These are phyloP conservation scores for Corythaeola cristata DNA, from an alignment of 2,113 vertebrate genomes.

Conservation along the genomic window DNA sequence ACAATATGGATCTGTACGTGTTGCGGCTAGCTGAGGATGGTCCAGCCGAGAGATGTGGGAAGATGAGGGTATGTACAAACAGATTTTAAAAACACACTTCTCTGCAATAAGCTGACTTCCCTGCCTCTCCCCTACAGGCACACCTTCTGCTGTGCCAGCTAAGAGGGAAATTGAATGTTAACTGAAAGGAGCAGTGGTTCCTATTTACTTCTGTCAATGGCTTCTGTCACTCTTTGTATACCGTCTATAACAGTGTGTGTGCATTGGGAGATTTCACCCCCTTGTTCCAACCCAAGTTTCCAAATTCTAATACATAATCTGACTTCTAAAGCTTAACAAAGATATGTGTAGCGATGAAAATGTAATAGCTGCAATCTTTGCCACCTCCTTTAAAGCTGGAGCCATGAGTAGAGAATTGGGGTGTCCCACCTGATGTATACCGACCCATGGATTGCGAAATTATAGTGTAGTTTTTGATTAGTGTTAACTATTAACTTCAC, in stretches of 20 bases:
- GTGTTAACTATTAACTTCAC: neutral
- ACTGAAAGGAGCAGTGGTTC: neutral
- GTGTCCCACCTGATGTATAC: neutral
- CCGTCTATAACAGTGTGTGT: neutral
- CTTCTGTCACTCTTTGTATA: neutral
- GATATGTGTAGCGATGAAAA: neutral
- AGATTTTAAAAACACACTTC: neutral
- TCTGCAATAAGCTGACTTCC: neutral
- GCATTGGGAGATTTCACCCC: neutral
- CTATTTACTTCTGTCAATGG: neutral
- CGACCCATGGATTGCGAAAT: neutral
- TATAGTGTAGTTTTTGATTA: neutral
- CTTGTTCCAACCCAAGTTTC: neutral
- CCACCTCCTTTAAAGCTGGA: neutral
- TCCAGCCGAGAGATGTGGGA: slow-evolving; percentile 93
- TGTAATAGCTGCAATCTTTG: neutral
- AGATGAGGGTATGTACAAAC: slow-evolving; percentile 89
- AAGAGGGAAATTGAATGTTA: neutral
- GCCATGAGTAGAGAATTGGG: neutral
- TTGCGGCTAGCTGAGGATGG: slow-evolving; percentile 95
- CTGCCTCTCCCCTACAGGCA: neutral
- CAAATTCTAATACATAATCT: neutral
- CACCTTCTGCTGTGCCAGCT: neutral
- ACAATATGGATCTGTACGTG: slow-evolving; percentile 99
- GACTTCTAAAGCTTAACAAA: neutral